Evolutionary conservation across 2,113 vertebrate genomes (phyloP).

Genomic region (Corythaixoides concolor): DNA sequence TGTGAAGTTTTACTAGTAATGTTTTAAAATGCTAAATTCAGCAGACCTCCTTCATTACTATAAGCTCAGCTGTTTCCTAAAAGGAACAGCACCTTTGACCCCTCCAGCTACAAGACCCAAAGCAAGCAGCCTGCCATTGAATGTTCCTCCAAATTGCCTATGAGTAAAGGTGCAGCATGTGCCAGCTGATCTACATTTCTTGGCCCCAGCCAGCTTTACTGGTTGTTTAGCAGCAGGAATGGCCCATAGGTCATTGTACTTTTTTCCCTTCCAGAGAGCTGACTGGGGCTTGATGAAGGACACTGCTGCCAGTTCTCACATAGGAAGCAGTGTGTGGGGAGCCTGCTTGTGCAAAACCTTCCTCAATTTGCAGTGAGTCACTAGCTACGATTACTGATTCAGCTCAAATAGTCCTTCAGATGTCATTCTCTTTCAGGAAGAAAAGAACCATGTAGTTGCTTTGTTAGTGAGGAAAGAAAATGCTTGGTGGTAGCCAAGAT

Average conservation of each 20-base stretch:
- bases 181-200: neutral
- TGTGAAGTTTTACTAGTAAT: neutral
- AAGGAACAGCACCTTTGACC: neutral
- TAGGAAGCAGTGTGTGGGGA: neutral
- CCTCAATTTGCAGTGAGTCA: neutral
- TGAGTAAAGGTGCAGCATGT: neutral
- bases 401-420: neutral
- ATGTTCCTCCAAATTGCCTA: neutral
- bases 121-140: neutral
- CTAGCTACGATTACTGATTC: neutral
- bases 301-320: neutral
- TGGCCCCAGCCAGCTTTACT: neutral
- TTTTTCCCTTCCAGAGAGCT: neutral
- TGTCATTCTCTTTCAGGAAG: neutral
- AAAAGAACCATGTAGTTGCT: neutral
- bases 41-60: neutral
- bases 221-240: neutral
- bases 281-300: neutral
- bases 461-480: neutral
- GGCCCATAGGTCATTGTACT: fast-evolving
- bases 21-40: neutral
- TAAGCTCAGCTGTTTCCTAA: neutral
- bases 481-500: neutral
- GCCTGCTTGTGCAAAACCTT: neutral
- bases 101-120: neutral